Conservation (phyloP, 2,888 invertebrate genomes). For the Lysandra bellargus region DNA sequence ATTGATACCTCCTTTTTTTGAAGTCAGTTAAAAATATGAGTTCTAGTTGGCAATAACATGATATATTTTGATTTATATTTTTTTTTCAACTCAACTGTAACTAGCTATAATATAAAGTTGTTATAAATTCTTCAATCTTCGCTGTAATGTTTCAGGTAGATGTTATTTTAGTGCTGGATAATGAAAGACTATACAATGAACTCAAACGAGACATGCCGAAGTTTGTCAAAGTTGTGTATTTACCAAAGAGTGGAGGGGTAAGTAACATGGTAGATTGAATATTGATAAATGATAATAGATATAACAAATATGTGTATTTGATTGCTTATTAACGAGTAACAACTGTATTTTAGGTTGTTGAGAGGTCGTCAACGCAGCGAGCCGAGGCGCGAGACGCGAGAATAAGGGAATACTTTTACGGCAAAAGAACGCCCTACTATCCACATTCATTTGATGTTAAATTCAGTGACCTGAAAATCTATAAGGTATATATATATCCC, state of each 20-base stretch:
- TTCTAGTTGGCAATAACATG: no score
- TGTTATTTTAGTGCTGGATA: slow-evolving; percentile 96
- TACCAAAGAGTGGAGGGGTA: slow-evolving; percentile 98
- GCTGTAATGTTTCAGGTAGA: slow-evolving; percentile 82
- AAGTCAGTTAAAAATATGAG: no score
- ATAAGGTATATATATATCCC: slow-evolving; percentile 77
- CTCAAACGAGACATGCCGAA: slow-evolving; percentile 95
- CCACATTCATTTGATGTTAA: slow-evolving; percentile 97
- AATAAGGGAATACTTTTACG: slow-evolving; percentile 98
- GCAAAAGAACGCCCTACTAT: slow-evolving; percentile 88
- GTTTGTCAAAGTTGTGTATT: slow-evolving; percentile 94
- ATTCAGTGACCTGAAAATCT: slow-evolving; percentile 93
- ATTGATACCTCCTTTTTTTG: no score
- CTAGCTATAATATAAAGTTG: not conserved
- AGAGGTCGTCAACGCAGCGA: slow-evolving; percentile 86
- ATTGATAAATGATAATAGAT: not conserved
- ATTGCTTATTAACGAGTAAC: not conserved
- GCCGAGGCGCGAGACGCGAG: slow-evolving; percentile 88
- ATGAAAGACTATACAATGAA: slow-evolving; percentile 97
- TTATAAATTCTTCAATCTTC: not conserved
- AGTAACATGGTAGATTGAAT: slow-evolving; percentile 51
- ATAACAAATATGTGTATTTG: not conserved
- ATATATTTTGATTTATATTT: no score
- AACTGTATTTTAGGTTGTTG: slow-evolving; percentile 85
- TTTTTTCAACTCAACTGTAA: not conserved